A percentile compares a stretch with the other conserved stretches of the same genome.
Evolutionary conservation across 2,888 invertebrate species (phyloP).

Genomic region (Nipponacmea schrenckii): DNA sequence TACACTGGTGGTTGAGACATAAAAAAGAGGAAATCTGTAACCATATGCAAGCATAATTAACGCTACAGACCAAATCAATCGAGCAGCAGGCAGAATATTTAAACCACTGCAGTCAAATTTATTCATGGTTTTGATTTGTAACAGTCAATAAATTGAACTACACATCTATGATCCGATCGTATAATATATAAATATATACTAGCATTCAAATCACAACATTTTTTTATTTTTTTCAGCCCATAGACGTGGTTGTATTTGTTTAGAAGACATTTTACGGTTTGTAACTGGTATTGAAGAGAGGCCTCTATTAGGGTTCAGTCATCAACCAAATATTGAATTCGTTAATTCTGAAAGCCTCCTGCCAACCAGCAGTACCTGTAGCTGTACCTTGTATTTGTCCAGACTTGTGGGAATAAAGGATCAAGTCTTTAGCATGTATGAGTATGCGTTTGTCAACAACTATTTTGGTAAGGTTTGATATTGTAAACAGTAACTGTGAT

Average conservation of each 20-base stretch:
- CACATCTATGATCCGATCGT: no score
- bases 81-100: no score
- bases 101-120: no score
- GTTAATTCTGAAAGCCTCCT: not conserved
- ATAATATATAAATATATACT: no score
- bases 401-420: not conserved
- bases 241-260: not conserved
- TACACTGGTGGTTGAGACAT: no score
- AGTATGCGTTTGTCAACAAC: not conserved
- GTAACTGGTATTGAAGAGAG: not conserved
- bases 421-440: not conserved
- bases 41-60: no score
- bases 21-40: no score
- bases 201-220: no score
- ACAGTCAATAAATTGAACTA: no score
- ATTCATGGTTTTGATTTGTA: no score
- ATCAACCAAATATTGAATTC: not conserved
- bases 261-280: not conserved
- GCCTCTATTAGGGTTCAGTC: not conserved
- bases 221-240: not conserved
- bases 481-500: no score
- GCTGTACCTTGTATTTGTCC: not conserved
- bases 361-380: not conserved
- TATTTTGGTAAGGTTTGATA: not conserved
- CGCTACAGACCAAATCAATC: no score